These are phyloP conservation scores for Mustelus asterias DNA, from an alignment of 2,113 vertebrate species.

Conservation along the genomic window DNA sequence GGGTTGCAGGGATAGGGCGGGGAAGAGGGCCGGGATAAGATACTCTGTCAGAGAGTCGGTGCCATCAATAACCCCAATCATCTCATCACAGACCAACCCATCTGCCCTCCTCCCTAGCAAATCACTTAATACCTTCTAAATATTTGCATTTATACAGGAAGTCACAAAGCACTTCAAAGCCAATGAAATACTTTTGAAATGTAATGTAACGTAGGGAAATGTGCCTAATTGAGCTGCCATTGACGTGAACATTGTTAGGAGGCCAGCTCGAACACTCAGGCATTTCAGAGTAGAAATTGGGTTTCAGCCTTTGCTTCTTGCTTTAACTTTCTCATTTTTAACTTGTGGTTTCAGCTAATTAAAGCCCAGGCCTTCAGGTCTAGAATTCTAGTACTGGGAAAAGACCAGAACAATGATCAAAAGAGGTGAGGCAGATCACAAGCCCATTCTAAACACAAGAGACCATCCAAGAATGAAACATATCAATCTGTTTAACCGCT, in stretches of 20 bases:
- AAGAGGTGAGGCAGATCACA: not conserved
- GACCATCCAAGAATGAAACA: not conserved
- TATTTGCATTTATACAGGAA: not conserved
- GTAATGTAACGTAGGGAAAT: not conserved
- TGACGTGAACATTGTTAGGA: not conserved
- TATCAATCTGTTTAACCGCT: not conserved
- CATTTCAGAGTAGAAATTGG: not conserved
- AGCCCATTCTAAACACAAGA: not conserved
- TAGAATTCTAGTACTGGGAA: not conserved
- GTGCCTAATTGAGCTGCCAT: not conserved
- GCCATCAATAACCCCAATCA: not conserved
- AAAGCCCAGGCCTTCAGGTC: not conserved
- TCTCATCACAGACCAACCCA: not conserved
- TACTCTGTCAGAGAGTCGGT: no score
- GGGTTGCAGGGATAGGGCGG: no score
- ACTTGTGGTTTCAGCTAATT: not conserved
- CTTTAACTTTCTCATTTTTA: not conserved
- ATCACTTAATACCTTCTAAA: not conserved
- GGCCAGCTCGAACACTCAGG: not conserved
- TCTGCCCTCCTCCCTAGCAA: not conserved
- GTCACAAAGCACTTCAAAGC: not conserved
- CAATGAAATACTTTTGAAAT: not conserved
- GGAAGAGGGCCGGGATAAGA: no score
- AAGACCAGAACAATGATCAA: not conserved
- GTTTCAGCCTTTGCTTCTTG: not conserved